Evolutionary conservation across 2,888 invertebrate species (phyloP).

Genomic region (Erannis defoliaria): DNA sequence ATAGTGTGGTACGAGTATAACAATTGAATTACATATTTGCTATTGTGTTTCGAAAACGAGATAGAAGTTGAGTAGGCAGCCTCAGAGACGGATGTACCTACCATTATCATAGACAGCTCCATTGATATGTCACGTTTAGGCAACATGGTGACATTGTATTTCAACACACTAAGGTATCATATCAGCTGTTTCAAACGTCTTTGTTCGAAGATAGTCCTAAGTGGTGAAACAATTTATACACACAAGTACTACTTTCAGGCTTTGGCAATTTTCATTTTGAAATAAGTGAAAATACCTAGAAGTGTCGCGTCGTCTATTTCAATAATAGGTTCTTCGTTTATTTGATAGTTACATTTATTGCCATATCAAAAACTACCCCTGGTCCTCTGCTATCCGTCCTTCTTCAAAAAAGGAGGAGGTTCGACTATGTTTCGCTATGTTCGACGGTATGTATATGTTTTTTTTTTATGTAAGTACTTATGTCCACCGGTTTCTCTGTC

Average conservation of each 20-base stretch:
- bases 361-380: too few relatives aligned
- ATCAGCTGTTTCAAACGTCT: slow-evolving; percentile 49
- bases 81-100: slow-evolving; percentile 62
- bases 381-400: too few relatives aligned
- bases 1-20: neutral
- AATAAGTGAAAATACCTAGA: neutral
- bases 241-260: neutral
- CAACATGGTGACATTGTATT: slow-evolving; percentile 64
- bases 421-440: too few relatives aligned
- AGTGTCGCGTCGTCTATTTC: too few relatives aligned
- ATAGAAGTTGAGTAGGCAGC: slow-evolving; percentile 46
- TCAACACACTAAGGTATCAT: slow-evolving; percentile 61
- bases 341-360: too few relatives aligned
- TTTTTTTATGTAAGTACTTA: too few relatives aligned
- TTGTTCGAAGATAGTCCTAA: slow-evolving; percentile 31
- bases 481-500: too few relatives aligned
- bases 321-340: too few relatives aligned
- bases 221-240: neutral
- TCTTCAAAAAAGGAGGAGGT: too few relatives aligned
- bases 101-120: slow-evolving; percentile 66
- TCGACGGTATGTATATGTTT: too few relatives aligned
- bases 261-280: neutral
- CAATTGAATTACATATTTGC: slow-evolving; percentile 26
- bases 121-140: slow-evolving; percentile 74
- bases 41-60: slow-evolving; percentile 46